phyloP scores from a whole-genome alignment of 2,113 vertebrate genomes.

The western clawed frog (Xenopus tropicalis) region DNA sequence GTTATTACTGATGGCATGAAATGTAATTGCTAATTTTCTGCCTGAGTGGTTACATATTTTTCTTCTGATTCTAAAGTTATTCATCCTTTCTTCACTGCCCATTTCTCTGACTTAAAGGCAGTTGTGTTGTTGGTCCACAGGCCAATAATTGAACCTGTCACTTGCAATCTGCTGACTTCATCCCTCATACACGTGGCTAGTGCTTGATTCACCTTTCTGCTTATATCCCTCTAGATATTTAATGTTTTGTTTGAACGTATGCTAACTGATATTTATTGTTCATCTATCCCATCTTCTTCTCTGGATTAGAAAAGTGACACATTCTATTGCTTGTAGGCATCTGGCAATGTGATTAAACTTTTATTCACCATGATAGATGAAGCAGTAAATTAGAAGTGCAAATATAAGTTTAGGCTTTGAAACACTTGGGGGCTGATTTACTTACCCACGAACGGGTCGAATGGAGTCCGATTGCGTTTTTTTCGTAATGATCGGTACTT shows the following conservation, averaged over 20 bases:
- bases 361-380: background rate
- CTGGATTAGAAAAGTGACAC: background rate
- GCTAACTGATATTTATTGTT: conserved; percentile 39
- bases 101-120: conserved; percentile 73
- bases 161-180: conserved; percentile 75
- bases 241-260: conserved; percentile 56
- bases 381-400: background rate
- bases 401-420: too few species aligned
- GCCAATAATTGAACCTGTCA: conserved; percentile 80
- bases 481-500: too few species aligned
- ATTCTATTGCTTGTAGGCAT: background rate
- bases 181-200: conserved; percentile 70
- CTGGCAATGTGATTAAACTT: background rate
- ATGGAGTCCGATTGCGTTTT: too few species aligned
- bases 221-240: conserved; percentile 61
- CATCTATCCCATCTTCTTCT: conserved; percentile 40
- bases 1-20: conserved; percentile 95
- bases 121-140: conserved; percentile 69
- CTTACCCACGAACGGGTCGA: too few species aligned
- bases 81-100: conserved; percentile 70
- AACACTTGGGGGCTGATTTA: too few species aligned
- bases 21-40: conserved; percentile 98
- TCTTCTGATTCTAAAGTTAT: conserved; percentile 78
- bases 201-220: conserved; percentile 55
- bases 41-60: conserved; percentile 86